Evolutionary conservation across 2,888 invertebrate species (phyloP), one percentile per base, ranked within the genome.

Genomic region (Neoascia interrupta): DNA sequence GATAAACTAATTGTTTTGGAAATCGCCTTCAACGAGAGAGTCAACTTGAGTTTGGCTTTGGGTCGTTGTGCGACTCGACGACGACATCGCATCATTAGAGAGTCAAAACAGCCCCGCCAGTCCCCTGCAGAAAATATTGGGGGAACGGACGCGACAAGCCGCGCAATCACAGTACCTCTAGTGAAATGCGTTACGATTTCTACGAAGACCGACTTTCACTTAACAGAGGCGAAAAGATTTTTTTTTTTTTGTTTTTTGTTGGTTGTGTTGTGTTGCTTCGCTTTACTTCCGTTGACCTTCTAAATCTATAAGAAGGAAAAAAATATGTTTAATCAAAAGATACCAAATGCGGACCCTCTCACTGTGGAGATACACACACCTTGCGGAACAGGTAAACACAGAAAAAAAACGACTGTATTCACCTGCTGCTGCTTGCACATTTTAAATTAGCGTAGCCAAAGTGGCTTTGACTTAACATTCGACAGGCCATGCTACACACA

Each of bases 111-210:
- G 21, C 36, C 53, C 34, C 51, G 4, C 31, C 31, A 3, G 3
- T 6, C 31, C 8, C 8, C 31, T 3, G 8, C 31, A n/a, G 2
- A 8, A 6, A 5, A 8, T 26, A 4, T 5, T 26, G 26, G n/a
- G 54, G 56, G 43, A 43, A 36, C 45, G 37, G 31, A 21, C 58
- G 39, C 58, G 21, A 6, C 31, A 11, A n/a, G 18, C 43, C 28
- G 26, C 43, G 11, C 36, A n/a, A 19, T 26, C 16, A 10, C 19
- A 19, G 23, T n/a, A n/a, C n/a, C n/a, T n/a, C 23, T 41, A 75
- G 79, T 79, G 73, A 79, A 79, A 79, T 79, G 79, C 79, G 79
- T 79, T 79, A 79, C 79, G 79, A 79, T 79, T 79, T 79, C 73
- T 79, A 79, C 69, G 18, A 53, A 63, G 73, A 68, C 73, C 79